Base-by-base conservation (phyloP, 2,888 invertebrate species). In the Philopedon plagiatum region DNA sequence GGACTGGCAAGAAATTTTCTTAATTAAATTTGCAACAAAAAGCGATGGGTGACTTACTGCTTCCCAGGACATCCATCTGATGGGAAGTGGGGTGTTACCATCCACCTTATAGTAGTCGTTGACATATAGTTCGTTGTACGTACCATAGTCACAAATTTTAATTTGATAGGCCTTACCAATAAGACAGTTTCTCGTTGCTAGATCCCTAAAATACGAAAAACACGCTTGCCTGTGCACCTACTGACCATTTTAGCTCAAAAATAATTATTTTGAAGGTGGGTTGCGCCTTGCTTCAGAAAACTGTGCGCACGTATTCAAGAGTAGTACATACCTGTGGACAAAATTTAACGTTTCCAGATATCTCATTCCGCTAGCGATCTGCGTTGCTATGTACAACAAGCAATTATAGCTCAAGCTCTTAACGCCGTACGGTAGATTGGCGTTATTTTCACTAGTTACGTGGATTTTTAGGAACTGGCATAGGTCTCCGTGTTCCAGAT, bases 41-140 rank as follows among this genome's bases (percentile, higher is more conserved):
- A 32, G 7, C 11, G 5, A 23, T 4, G 3, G 2, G 0, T 51
- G 41, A 69, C 65, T 69, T 69, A 94, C 90, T 0, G 93, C 91
- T 85, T 96, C 96, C 94, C 95, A 95, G 0, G 95, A 93, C 88
- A 95, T 95, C 96, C 96, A 96, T 56, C 97, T 89, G 65, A 97
- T 90, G 0, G 97, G 96, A 78, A 97, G 86, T 1, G 94, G 91
- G 61, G 92, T 90, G 29, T 90, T 88, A 0, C 93, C 94, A 79
- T 93, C 94, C 29, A 94, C 90, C 82, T 92, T 91, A 86, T 94
- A 94, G 85, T 96, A 96, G 84, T 96, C 96, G 74, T 89, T 87
- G 5, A 90, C 88, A 83, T 94, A 95, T 15, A 91, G 85, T 83
- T 94, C 93, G 86, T 93, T 93, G 87, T 94, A 93, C 18, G 94